Percentiles rank a stretch among this genome's conserved stretches.
Evolutionary conservation across 2,113 vertebrate species (phyloP).

Genomic region (Lamprotornis superbus): DNA sequence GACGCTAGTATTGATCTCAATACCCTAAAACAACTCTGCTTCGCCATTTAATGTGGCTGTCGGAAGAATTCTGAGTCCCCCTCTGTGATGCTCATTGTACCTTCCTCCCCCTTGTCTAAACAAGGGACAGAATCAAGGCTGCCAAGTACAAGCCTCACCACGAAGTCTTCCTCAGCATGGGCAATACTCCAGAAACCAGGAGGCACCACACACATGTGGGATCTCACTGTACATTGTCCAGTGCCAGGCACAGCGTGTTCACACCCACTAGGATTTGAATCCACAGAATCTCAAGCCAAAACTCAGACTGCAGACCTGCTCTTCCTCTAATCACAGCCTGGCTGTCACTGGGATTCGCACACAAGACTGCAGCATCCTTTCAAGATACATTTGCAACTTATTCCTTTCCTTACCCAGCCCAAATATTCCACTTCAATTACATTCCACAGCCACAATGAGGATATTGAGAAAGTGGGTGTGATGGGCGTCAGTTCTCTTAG

Average conservation of each 20-base stretch:
- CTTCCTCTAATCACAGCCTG: background rate
- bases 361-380: background rate
- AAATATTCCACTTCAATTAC: background rate
- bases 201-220: background rate
- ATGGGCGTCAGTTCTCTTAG: background rate
- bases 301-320: background rate
- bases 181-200: background rate
- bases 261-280: background rate
- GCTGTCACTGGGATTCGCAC: background rate
- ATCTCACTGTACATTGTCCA: background rate
- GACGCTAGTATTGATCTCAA: background rate
- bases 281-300: background rate
- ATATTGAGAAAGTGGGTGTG: background rate
- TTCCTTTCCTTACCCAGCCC: background rate
- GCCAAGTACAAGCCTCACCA: background rate
- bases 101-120: background rate
- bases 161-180: background rate
- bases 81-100: background rate
- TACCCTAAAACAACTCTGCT: background rate
- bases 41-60: background rate
- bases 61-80: background rate
- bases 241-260: background rate
- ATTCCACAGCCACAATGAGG: background rate
- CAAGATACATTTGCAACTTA: background rate
- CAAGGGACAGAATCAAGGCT: background rate